Evolutionary conservation across 2,797 vertebrate genomes (phyloP), one percentile per base, ranked within the genome.

Genomic region (Clarias fuscus): DNA sequence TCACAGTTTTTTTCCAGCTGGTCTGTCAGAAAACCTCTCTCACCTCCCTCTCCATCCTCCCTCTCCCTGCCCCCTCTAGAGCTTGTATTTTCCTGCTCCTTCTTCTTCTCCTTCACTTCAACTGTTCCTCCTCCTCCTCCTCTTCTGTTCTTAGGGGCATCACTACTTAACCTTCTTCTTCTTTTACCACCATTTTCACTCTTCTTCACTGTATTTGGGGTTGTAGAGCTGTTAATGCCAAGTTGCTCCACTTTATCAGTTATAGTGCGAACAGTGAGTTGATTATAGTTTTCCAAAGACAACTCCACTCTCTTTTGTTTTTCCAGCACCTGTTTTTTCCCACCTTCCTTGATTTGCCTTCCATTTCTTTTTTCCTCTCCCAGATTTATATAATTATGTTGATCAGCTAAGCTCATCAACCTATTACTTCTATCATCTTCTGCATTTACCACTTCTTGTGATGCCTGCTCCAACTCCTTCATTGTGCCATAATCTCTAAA

Each of bases 161-260:
- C 91, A 33, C 87, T 92, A 22, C 82, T 84, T 0, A 33, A 72
- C 88, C 93, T 89, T 58, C 91, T 93, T 56, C 85, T 90, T 13
- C 64, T 48, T 48, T 48, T 2, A 1, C 87, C 43, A 61, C 59
- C 92, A 90, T 94, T 93, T 53, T 59, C 71, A 37, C 90, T 73
- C 87, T 90, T 88, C 77, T 59, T 71, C 37, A 90, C 91, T 40
- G 89, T 88, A 81, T 93, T 93, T 75, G 64, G 14, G 17, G 7
- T 56, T 33, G 91, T 91, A 0, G 53, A 40, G 40, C 84, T 48
- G 5, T 90, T 92, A 11, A 98, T 76, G 67, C 86, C 94, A 75
- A 98, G 93, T 53, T 95, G 94, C 91, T 96, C 95, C 43, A 97
- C 91, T 91, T 94, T 96, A 53, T 40, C 85, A 0, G 91, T 87